Percentiles rank a stretch among this genome's conserved stretches.
Evolutionary conservation across 2,888 invertebrate species (phyloP).

Genomic region (Ferrisia virgata): DNA sequence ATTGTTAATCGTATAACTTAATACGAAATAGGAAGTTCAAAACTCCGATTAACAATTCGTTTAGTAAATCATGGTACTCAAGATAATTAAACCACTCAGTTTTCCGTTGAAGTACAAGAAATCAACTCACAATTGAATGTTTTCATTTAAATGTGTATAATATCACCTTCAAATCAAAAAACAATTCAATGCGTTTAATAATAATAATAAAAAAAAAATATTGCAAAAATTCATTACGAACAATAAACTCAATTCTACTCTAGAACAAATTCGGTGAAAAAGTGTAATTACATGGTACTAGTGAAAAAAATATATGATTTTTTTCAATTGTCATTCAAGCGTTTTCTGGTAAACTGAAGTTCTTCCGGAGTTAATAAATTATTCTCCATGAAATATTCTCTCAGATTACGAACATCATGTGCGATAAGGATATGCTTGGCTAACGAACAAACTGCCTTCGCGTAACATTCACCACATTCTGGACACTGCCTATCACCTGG

Average conservation of each 20-base stretch:
- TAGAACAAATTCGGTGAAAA: neutral
- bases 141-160: no score
- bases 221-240: slow-evolving; percentile 1
- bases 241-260: neutral
- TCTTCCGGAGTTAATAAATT: slow-evolving; percentile 48
- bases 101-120: no score
- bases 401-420: slow-evolving; percentile 63
- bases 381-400: slow-evolving; percentile 55
- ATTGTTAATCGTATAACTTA: no score
- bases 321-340: neutral
- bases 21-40: no score
- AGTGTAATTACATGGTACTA: neutral
- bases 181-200: neutral
- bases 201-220: neutral
- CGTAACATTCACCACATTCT: slow-evolving; percentile 76
- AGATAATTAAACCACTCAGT: no score
- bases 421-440: slow-evolving; percentile 68
- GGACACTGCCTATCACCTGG: slow-evolving; percentile 57
- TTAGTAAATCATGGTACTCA: no score
- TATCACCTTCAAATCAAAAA: neutral
- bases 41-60: no score
- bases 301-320: neutral
- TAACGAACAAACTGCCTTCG: slow-evolving; percentile 69
- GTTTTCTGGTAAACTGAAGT: no score
- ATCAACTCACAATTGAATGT: no score